Conservation (phyloP, 1,140 invertebrate genomes). For the Drosophila watanabei region DNA sequence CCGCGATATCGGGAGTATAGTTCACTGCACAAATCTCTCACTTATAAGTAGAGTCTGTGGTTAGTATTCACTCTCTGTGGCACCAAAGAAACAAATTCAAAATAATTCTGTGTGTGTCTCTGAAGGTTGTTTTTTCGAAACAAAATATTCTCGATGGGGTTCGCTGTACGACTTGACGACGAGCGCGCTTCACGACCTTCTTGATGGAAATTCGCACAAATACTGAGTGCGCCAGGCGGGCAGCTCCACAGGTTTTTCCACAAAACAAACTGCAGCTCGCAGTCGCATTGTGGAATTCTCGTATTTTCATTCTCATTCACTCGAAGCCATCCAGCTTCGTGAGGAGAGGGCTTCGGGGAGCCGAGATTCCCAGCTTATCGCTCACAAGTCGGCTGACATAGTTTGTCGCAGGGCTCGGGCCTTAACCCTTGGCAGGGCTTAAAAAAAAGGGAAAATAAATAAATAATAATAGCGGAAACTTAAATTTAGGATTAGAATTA, state of each 20-base stretch:
- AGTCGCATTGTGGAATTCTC: constrained; percentile 4
- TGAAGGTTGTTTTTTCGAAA: constrained; percentile 8
- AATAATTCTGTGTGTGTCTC: background rate
- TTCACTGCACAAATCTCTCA: background rate
- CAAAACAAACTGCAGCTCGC: background rate
- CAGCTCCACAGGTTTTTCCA: constrained; percentile 7
- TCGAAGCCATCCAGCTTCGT: constrained; percentile 1
- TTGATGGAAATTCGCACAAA: constrained; percentile 63
- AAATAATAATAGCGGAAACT: fast-evolving
- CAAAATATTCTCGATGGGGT: background rate
- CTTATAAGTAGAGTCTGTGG: background rate
- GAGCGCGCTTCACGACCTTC: constrained; percentile 49
- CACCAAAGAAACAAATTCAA: constrained; percentile 14
- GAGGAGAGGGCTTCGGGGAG: background rate
- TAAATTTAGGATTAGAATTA: background rate
- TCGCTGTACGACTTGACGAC: constrained; percentile 1
- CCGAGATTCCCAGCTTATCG: background rate
- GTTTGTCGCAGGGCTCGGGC: background rate
- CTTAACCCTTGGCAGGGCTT: constrained; percentile 1
- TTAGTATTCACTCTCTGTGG: constrained; percentile 1
- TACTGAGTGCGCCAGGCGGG: constrained; percentile 48
- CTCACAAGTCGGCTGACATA: constrained; percentile 3
- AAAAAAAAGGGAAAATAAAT: background rate
- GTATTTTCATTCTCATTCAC: constrained; percentile 15
- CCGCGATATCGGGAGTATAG: background rate